Percentiles rank a stretch among this genome's conserved stretches.
Evolutionary conservation across 1,140 invertebrate species (phyloP).

Genomic region (Aphis craccivora): DNA sequence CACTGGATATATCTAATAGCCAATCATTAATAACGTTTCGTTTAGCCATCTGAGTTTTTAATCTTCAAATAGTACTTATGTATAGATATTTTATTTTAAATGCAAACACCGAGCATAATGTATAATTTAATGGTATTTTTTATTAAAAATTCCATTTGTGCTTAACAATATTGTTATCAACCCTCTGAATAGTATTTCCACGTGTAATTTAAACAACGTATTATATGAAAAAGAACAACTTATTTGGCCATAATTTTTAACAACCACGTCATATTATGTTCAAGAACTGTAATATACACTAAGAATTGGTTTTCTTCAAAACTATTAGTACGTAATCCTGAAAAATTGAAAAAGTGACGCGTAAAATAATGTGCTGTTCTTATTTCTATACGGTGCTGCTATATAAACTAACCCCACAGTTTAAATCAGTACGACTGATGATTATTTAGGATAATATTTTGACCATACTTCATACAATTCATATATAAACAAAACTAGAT

Average conservation of each 20-base stretch:
- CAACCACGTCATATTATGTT: neutral
- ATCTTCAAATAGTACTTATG: neutral
- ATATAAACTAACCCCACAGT: neutral
- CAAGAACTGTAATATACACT: neutral
- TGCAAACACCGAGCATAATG: neutral
- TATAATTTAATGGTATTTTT: neutral
- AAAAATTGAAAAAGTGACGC: constrained; percentile 34
- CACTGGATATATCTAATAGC: neutral
- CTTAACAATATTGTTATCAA: neutral
- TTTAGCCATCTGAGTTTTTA: neutral
- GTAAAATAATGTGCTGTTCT: neutral
- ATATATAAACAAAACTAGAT: neutral
- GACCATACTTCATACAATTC: neutral
- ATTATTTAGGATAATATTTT: constrained; percentile 29
- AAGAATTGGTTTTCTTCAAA: neutral
- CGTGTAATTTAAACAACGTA: neutral
- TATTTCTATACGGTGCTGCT: neutral
- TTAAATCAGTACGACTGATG: constrained; percentile 34
- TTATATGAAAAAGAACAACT: neutral
- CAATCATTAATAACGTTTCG: neutral
- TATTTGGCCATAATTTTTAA: neutral
- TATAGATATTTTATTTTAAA: neutral
- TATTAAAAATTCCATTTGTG: neutral
- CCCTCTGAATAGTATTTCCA: neutral
- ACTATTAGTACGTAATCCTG: constrained; percentile 32